A percentile compares a stretch with the other conserved stretches of the same genome.
Conservation (phyloP, 2,797 vertebrate genomes). For the Sebastes taczanowskii region DNA sequence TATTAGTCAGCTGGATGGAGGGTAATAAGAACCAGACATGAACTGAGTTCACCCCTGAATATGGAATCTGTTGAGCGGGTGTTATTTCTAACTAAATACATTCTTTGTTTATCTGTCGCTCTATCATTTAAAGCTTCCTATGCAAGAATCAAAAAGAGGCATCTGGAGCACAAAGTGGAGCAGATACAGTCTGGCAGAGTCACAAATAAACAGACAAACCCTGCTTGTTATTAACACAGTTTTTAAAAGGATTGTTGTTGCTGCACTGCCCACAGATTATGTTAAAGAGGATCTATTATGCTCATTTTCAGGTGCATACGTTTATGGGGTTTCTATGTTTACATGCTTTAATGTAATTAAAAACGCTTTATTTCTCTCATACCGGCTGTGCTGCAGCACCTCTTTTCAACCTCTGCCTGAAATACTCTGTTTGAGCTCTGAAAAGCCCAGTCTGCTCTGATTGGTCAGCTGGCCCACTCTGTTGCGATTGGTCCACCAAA, state of each 20-base stretch:
- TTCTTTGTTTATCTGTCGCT: constrained; percentile 49
- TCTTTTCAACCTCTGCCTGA: no score
- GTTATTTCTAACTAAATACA: constrained; percentile 61
- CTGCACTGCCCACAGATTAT: background rate
- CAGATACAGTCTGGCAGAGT: background rate
- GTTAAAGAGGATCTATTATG: no score
- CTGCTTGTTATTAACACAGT: background rate
- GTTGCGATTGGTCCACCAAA: no score
- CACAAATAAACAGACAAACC: constrained; percentile 9
- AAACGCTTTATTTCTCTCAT: no score
- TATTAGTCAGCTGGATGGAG: constrained; percentile 70
- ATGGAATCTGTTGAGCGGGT: constrained; percentile 64
- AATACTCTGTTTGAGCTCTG: no score
- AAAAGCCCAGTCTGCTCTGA: no score
- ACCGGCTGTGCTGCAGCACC: no score
- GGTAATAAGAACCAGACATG: constrained; percentile 79
- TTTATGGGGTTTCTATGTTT: no score
- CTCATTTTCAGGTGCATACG: no score
- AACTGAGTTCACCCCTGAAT: constrained; percentile 61
- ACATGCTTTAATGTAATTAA: no score
- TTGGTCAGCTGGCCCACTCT: no score
- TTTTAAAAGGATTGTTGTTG: background rate
- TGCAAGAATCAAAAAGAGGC: constrained; percentile 7
- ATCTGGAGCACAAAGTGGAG: constrained; percentile 8
- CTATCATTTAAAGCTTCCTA: background rate